Evolutionary conservation across 2,113 vertebrate genomes (phyloP), one percentile per base, ranked within the genome.

Genomic region (Sclerurus mexicanus): DNA sequence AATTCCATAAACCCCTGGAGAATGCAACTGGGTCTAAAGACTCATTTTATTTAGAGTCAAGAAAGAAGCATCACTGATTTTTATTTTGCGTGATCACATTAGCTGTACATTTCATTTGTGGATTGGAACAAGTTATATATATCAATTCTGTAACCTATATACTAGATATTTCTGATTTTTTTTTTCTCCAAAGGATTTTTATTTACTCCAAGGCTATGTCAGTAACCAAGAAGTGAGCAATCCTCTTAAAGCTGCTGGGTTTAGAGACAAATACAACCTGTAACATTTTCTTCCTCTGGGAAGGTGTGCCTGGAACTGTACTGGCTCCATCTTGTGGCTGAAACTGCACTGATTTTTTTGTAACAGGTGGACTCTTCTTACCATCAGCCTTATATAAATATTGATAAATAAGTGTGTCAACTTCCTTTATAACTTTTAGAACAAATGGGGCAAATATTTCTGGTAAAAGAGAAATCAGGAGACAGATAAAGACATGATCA

Each of bases 251-350:
- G 71, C 58, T 85, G 55, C 79, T 59, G 82, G 35, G 47, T 87
- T 64, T 69, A 18, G 71, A 77, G 71, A 62, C 31, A 49, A 46
- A 44, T 69, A 14, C 19, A 83, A 30, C 33, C 14, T 0, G 7
- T 7, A 62, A 53, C 22, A 10, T 24, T 78, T 47, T 52, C 80
- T 30, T 30, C 33, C 40, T 0, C 37, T 16, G 42, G 52, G 40
- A 44, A 56, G 53, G 16, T n/a, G 67, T 21, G 42, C 75, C 62
- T 37, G 28, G 22, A 52, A 75, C 87, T 91, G 58, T 62, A 14
- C 80, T 94, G 82, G 96, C 96, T 93, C 97, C 96, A 96, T 50
- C 97, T 91, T 63, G 94, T 97, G 96, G 97, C 68, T 85, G 23
- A 58, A 75, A 35, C 35, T n/a, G 22, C n/a, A 22, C 19, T 3